phyloP scores from a whole-genome alignment of 2,888 invertebrate genomes.

The Adela reaumurella region DNA sequence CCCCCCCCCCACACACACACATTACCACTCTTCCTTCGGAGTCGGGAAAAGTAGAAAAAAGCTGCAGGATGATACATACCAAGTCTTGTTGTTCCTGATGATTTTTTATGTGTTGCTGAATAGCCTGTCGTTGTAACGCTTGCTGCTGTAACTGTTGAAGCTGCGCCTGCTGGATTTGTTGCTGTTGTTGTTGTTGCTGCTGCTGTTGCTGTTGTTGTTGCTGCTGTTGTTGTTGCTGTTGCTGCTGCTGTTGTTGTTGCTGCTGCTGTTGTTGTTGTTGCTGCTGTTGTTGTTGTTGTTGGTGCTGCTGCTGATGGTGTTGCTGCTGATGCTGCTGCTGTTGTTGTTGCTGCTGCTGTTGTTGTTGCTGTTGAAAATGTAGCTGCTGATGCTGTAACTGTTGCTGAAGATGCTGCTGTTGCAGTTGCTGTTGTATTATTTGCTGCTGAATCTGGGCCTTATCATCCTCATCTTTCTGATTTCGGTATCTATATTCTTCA shows the following conservation, averaged over 20 bases:
- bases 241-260: constrained; percentile 15
- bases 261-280: constrained; percentile 8
- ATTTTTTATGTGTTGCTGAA: constrained; percentile 58
- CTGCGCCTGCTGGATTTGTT: constrained; percentile 17
- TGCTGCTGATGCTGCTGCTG: constrained; percentile 12
- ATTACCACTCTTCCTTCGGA: no score
- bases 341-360: constrained; percentile 17
- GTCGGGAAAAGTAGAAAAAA: no score
- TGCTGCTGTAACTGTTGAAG: constrained; percentile 30
- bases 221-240: constrained; percentile 7
- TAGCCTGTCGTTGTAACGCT: constrained; percentile 47
- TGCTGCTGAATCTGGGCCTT: constrained; percentile 42
- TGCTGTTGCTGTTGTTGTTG: constrained; percentile 26
- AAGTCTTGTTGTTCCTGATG: constrained; percentile 53
- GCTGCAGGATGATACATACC: constrained; percentile 21
- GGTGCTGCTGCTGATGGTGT: constrained; percentile 24
- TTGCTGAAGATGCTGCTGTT: constrained; percentile 29
- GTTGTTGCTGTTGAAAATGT: constrained; percentile 28
- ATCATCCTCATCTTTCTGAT: constrained; percentile 47
- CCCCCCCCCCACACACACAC: no score
- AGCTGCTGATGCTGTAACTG: constrained; percentile 28
- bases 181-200: constrained; percentile 21
- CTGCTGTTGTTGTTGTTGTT: constrained; percentile 19
- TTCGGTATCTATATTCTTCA: constrained; percentile 40
- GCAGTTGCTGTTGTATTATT: constrained; percentile 32